phyloP scores from a whole-genome alignment of 2,797 vertebrate genomes.

The Limnodromus scolopaceus region DNA sequence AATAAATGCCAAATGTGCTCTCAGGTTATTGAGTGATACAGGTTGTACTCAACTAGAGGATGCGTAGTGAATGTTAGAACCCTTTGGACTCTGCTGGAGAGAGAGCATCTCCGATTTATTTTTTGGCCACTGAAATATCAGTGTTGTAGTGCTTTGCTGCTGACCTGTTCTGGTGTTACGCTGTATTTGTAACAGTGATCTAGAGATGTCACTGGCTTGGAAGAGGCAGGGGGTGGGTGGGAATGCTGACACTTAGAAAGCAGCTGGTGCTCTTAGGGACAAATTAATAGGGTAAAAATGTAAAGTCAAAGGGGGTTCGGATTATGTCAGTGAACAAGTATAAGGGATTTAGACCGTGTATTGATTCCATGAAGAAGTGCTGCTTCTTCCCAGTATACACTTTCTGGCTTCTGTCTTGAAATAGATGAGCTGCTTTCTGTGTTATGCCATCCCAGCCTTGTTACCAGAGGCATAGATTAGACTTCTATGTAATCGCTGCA shows the following conservation, averaged over 20 bases:
- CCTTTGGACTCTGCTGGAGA: background rate
- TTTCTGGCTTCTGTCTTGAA: background rate
- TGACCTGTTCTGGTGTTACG: background rate
- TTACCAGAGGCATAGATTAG: background rate
- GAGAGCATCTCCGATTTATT: background rate
- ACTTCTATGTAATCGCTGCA: background rate
- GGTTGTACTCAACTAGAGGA: background rate
- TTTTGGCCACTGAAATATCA: background rate
- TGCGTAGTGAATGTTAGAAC: background rate
- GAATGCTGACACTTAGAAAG: background rate
- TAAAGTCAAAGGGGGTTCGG: background rate
- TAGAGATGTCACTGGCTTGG: background rate
- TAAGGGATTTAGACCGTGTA: accelerated
- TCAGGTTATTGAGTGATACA: background rate
- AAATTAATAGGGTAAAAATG: background rate
- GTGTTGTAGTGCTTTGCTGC: background rate
- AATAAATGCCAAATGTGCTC: background rate
- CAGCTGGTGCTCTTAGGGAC: too few relatives aligned
- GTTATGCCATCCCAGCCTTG: accelerated
- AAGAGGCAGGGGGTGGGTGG: background rate
- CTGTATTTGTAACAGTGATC: background rate
- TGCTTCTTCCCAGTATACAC: background rate
- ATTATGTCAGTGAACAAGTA: background rate
- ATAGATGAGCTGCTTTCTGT: background rate
- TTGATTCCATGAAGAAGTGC: background rate